These are phyloP conservation scores for Wasmannia auropunctata DNA, from an alignment of 1,140 invertebrate genomes.

Conservation along the genomic window DNA sequence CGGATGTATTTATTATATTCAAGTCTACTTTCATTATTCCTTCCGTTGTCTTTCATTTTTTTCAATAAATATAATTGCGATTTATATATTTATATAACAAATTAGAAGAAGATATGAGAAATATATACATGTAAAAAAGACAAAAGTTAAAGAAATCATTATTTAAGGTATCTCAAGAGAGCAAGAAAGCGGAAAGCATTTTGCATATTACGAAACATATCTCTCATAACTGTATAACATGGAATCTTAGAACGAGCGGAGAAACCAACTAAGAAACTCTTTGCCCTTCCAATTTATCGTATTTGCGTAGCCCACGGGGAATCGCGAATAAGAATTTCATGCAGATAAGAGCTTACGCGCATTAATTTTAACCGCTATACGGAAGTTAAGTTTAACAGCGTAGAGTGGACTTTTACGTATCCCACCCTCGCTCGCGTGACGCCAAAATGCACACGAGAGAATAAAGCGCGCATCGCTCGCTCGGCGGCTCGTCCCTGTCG, in stretches of 20 bases:
- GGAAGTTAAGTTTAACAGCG: neutral
- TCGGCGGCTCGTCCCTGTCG: neutral
- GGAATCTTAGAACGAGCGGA: neutral
- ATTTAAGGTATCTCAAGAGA: neutral
- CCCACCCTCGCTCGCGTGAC: neutral
- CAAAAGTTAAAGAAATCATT: neutral
- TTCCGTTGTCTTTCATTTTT: neutral
- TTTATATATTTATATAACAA: neutral
- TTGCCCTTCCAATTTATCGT: neutral
- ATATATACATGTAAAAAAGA: neutral
- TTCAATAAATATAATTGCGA: neutral
- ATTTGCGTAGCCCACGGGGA: neutral
- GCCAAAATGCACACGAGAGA: conserved; percentile 16
- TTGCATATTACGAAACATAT: neutral
- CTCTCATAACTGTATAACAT: neutral
- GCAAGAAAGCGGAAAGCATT: neutral
- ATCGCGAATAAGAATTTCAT: neutral
- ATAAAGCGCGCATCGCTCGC: neutral
- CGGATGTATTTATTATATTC: neutral
- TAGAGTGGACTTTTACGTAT: neutral
- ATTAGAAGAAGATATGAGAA: neutral
- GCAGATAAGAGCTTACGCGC: neutral
- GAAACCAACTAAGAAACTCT: neutral
- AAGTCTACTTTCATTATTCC: neutral
- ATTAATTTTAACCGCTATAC: neutral